Evolutionary conservation across 2,888 invertebrate genomes (phyloP).

Genomic region (Priocnemis perturbator): DNA sequence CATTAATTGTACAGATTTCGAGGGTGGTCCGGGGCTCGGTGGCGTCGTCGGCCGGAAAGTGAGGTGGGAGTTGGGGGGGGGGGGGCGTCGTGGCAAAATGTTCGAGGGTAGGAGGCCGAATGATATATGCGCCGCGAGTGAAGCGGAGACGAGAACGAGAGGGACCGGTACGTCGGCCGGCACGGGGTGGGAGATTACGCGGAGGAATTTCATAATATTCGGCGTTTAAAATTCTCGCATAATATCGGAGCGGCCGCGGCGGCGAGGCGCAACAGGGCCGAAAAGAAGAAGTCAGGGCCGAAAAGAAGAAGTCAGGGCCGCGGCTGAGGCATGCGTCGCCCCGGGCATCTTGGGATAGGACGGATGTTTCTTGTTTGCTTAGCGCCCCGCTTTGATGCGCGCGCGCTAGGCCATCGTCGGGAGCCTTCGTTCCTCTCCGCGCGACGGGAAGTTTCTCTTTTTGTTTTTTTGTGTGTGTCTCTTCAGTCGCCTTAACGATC

Average conservation of each 20-base stretch:
- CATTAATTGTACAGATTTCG: conserved; percentile 61
- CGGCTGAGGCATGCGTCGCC: conserved; percentile 63
- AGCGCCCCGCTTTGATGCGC: conserved; percentile 48
- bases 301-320: conserved; percentile 30
- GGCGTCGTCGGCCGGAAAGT: conserved; percentile 36
- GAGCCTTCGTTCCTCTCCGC: conserved; percentile 40
- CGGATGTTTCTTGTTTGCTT: conserved; percentile 69
- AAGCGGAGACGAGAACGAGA: conserved; percentile 29
- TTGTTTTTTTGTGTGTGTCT: too few relatives aligned
- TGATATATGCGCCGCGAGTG: conserved; percentile 11
- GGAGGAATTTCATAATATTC: conserved; percentile 70
- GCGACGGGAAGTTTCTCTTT: background rate
- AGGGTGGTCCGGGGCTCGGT: conserved; percentile 23
- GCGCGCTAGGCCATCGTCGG: conserved; percentile 10
- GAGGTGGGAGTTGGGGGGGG: conserved; percentile 37
- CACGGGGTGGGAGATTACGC: conserved; percentile 59
- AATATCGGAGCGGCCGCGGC: conserved; percentile 53
- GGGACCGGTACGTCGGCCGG: conserved; percentile 22
- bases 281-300: conserved; percentile 29
- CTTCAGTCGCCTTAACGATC: too few relatives aligned
- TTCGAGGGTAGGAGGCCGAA: conserved; percentile 23
- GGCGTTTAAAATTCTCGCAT: conserved; percentile 70
- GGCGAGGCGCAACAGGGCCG: conserved; percentile 23
- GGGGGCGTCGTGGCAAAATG: background rate
- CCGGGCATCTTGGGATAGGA: conserved; percentile 70